Evolutionary conservation across 2,113 vertebrate species (phyloP).

Genomic region (Catharus bicknelli): DNA sequence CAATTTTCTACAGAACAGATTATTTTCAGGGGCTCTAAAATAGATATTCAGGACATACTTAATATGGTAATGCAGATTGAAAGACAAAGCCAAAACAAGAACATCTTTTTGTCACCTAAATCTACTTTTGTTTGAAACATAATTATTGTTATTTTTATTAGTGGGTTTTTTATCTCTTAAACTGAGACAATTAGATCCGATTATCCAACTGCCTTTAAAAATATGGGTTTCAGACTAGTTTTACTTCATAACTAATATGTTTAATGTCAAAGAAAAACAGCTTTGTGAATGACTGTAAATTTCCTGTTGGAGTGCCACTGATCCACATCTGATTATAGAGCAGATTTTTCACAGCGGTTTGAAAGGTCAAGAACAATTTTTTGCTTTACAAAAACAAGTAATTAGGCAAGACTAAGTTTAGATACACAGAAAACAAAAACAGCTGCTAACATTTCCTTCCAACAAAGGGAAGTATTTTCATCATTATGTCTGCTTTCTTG

Average conservation of each 20-base stretch:
- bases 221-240: not conserved
- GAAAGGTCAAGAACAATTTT: constrained; percentile 27
- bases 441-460: not conserved
- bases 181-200: not conserved
- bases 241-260: not conserved
- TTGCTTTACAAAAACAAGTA: not conserved
- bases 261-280: not conserved
- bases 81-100: not conserved
- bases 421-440: not conserved
- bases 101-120: not conserved
- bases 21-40: not conserved
- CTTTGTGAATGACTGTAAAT: not conserved
- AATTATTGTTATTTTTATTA: not conserved
- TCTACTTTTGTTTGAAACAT: not conserved
- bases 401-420: not conserved
- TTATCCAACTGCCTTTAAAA: not conserved
- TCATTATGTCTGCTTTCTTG: not conserved
- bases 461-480: not conserved
- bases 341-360: not conserved
- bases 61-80: not conserved
- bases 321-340: not conserved
- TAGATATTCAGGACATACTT: not conserved
- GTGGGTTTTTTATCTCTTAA: not conserved
- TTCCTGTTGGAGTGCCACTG: not conserved
- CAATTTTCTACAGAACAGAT: not conserved